phyloP scores from a whole-genome alignment of 2,888 invertebrate genomes.

The Fabriciana adippe region DNA sequence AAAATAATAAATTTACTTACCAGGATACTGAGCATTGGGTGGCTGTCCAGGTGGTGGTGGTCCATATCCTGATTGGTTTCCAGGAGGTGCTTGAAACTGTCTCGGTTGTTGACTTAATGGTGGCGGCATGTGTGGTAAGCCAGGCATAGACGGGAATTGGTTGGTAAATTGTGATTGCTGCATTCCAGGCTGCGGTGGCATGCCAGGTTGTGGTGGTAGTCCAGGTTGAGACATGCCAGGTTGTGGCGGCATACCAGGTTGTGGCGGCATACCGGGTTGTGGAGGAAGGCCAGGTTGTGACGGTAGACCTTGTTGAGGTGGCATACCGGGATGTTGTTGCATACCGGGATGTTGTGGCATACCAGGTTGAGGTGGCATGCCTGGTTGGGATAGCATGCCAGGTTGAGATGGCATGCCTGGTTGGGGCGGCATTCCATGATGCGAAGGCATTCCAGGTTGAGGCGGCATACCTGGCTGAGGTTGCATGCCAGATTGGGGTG shows the following conservation, averaged over 20 bases:
- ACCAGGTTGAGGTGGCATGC: conserved; percentile 55
- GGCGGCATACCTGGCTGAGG: conserved; percentile 41
- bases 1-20: conserved; percentile 46
- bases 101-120: conserved; percentile 63
- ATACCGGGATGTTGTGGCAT: conserved; percentile 46
- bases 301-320: conserved; percentile 40
- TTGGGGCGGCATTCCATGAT: conserved; percentile 50
- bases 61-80: conserved; percentile 54
- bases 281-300: conserved; percentile 51
- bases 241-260: conserved; percentile 48
- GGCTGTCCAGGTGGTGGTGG: conserved; percentile 52
- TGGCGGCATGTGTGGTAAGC: conserved; percentile 55
- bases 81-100: conserved; percentile 53
- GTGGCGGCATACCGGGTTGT: conserved; percentile 47
- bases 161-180: conserved; percentile 45
- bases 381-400: conserved; percentile 44
- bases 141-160: conserved; percentile 42
- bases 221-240: conserved; percentile 45
- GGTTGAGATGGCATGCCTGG: conserved; percentile 41
- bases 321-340: conserved; percentile 40
- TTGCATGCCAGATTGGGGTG: conserved; percentile 44
- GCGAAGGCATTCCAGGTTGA: conserved; percentile 51
- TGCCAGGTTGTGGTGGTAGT: conserved; percentile 45
- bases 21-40: conserved; percentile 50
- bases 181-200: conserved; percentile 48